phyloP scores from a whole-genome alignment of 2,888 invertebrate species.

The Apoderus coryli region DNA sequence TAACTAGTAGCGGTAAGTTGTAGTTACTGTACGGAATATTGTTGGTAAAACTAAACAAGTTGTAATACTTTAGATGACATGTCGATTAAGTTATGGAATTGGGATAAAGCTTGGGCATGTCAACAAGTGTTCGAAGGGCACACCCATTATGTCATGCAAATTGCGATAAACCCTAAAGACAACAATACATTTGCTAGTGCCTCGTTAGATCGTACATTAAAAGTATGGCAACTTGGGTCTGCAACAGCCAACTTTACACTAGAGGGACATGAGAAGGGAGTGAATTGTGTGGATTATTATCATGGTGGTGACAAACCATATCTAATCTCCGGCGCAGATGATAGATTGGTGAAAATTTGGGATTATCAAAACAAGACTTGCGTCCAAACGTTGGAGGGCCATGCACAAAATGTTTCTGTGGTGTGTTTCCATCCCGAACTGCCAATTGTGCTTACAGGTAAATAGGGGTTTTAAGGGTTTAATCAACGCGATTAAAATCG shows the following conservation, averaged over 20 bases:
- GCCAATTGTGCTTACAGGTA: slow-evolving; percentile 56
- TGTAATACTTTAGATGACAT: slow-evolving; percentile 77
- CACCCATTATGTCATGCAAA: slow-evolving; percentile 99
- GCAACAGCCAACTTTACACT: slow-evolving; percentile 95
- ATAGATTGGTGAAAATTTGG: slow-evolving; percentile 96
- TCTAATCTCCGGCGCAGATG: slow-evolving; percentile 96
- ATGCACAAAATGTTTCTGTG: slow-evolving; percentile 89
- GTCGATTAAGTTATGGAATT: slow-evolving; percentile 98
- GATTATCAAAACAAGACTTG: slow-evolving; percentile 99
- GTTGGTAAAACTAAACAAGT: too few relatives aligned
- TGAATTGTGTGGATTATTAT: slow-evolving; percentile 98
- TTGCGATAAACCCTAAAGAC: slow-evolving; percentile 98
- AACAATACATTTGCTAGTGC: slow-evolving; percentile 99
- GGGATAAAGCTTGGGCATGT: slow-evolving; percentile 97
- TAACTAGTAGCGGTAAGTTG: slow-evolving; percentile 85
- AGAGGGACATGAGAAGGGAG: slow-evolving; percentile 97
- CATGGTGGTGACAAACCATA: slow-evolving; percentile 97
- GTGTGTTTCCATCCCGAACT: slow-evolving; percentile 97
- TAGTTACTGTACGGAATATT: too few relatives aligned
- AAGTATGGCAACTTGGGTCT: slow-evolving; percentile 97
- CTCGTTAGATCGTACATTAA: slow-evolving; percentile 94
- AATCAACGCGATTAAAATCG: too few relatives aligned
- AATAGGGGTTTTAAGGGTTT: too few relatives aligned
- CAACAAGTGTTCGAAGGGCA: slow-evolving; percentile 99
- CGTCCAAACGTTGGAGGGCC: slow-evolving; percentile 95